Evolutionary conservation across 2,113 vertebrate genomes (phyloP).

Genomic region (Sturnus vulgaris): DNA sequence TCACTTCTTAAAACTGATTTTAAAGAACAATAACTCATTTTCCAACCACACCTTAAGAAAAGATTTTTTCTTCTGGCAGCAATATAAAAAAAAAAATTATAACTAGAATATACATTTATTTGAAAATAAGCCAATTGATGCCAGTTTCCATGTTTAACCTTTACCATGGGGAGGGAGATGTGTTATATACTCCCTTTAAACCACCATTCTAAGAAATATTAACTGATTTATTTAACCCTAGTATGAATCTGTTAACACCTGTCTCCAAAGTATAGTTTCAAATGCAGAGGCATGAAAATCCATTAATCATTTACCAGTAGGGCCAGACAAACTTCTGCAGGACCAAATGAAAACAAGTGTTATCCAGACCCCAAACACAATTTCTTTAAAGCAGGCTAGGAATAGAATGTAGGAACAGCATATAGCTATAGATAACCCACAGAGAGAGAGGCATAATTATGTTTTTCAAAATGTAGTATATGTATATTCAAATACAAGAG

Average conservation of each 20-base stretch:
- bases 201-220: not conserved
- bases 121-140: not conserved
- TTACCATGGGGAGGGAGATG: not conserved
- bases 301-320: not conserved
- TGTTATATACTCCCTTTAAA: not conserved
- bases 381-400: not conserved
- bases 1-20: not conserved
- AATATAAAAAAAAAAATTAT: not conserved
- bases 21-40: not conserved
- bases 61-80: not conserved
- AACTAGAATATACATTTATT: not conserved
- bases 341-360: not conserved
- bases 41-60: not conserved
- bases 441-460: not conserved
- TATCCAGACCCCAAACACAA: not conserved
- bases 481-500: not conserved
- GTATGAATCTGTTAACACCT: not conserved
- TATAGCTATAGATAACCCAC: rapidly evolving
- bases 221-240: not conserved
- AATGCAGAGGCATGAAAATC: not conserved
- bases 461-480: not conserved
- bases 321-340: not conserved
- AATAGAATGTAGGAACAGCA: not conserved
- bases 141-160: not conserved
- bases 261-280: not conserved